Percentiles rank a stretch among this genome's conserved stretches.
Evolutionary conservation across 2,113 vertebrate species (phyloP).

Genomic region (Athene cunicularia): DNA sequence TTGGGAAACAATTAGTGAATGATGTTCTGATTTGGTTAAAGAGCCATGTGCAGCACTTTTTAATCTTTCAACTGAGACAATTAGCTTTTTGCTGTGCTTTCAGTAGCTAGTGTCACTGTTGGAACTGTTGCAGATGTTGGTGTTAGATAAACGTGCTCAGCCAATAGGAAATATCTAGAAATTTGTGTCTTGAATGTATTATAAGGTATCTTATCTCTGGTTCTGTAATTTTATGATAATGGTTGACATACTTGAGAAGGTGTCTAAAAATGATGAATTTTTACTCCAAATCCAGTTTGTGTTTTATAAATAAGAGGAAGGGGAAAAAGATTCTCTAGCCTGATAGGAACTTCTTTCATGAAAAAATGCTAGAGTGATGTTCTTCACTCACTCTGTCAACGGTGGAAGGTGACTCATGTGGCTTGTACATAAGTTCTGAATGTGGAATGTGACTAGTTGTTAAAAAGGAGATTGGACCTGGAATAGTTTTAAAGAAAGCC

Average conservation of each 20-base stretch:
- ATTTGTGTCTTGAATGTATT: not conserved
- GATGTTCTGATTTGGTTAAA: not conserved
- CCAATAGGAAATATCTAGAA: not conserved
- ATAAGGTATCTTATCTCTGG: not conserved
- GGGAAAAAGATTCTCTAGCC: not conserved
- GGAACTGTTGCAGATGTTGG: not conserved
- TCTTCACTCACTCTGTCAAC: not conserved
- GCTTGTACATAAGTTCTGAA: not conserved
- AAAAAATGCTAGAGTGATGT: not conserved
- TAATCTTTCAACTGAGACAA: not conserved
- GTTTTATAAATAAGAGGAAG: not conserved
- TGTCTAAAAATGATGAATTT: not conserved
- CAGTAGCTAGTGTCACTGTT: not conserved
- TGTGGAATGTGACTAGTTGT: not conserved
- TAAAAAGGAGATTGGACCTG: not conserved
- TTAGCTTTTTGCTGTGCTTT: not conserved
- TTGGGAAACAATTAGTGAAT: conserved; percentile 50
- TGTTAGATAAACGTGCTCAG: not conserved
- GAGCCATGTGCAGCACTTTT: not conserved
- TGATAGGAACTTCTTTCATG: not conserved
- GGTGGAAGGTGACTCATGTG: not conserved
- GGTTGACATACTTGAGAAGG: not conserved
- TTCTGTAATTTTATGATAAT: not conserved
- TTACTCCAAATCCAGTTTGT: not conserved
- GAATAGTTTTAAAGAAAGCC: not conserved